Evolutionary conservation across 1,140 invertebrate species (phyloP).

Genomic region (Drosophila pseudoobscura): DNA sequence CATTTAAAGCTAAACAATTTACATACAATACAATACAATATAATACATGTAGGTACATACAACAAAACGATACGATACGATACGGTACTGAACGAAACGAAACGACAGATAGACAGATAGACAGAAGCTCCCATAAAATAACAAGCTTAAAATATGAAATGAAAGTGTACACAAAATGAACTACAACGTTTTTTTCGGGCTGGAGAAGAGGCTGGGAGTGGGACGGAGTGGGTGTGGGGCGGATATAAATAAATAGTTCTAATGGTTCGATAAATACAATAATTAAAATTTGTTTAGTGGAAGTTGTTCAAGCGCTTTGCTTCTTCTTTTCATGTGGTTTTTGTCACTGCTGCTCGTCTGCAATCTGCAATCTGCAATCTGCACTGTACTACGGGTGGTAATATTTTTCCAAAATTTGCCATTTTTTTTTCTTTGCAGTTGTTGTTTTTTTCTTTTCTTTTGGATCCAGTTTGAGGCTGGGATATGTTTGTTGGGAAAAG

Average conservation of each 20-base stretch:
- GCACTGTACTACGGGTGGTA: constrained; percentile 29
- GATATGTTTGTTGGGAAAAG: not conserved
- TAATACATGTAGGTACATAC: constrained; percentile 11
- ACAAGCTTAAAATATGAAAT: constrained; percentile 42
- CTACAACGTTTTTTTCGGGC: constrained; percentile 17
- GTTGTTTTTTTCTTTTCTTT: constrained; percentile 23
- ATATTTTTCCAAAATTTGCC: constrained; percentile 8
- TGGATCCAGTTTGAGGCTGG: constrained; percentile 9
- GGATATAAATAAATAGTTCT: constrained; percentile 41
- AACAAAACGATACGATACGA: constrained; percentile 13
- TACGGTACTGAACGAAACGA: constrained; percentile 8
- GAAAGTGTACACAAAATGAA: constrained; percentile 42
- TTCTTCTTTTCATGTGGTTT: constrained; percentile 27
- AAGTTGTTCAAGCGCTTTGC: constrained; percentile 52
- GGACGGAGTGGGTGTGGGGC: not conserved
- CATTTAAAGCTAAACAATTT: constrained; percentile 30
- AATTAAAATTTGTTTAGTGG: constrained; percentile 41
- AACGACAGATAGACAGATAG: constrained; percentile 9
- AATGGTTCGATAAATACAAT: constrained; percentile 30
- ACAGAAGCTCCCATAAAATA: constrained; percentile 41
- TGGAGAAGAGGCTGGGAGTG: not conserved
- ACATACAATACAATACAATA: not conserved
- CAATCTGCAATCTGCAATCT: constrained; percentile 24
- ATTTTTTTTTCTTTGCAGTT: constrained; percentile 22
- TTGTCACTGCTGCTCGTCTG: constrained; percentile 77